phyloP scores from a whole-genome alignment of 2,113 vertebrate species.

The Scophthalmus maximus region DNA sequence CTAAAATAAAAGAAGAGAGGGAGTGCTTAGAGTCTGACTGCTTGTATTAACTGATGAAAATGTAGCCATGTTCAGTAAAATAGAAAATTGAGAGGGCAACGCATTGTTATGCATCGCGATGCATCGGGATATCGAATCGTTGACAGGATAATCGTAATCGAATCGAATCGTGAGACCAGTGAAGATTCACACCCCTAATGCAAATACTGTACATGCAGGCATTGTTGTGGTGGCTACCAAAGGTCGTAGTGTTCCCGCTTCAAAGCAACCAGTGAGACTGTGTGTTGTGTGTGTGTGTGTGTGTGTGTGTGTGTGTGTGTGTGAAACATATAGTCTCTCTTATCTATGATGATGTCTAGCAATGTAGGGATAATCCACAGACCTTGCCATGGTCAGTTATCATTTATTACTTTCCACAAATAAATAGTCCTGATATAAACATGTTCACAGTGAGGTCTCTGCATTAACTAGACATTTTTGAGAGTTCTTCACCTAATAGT shows the following conservation, averaged over 20 bases:
- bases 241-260: slow-evolving; percentile 65
- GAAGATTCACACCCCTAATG: no score
- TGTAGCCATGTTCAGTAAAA: no score
- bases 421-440: background rate
- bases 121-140: no score
- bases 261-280: slow-evolving; percentile 20
- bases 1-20: no score
- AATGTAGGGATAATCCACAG: slow-evolving; percentile 14
- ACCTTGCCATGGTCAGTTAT: slow-evolving; percentile 29
- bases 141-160: no score
- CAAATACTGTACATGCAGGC: slow-evolving; percentile 17
- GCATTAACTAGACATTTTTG: no score
- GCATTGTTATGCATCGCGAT: no score
- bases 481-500: no score
- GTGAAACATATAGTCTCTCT: background rate
- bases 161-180: no score
- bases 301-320: slow-evolving; percentile 19
- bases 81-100: no score
- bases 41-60: no score
- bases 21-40: no score
- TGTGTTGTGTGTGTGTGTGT: slow-evolving; percentile 37
- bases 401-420: slow-evolving; percentile 18
- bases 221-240: slow-evolving; percentile 50
- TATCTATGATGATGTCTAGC: background rate
- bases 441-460: background rate